These are phyloP conservation scores for Embidobia sp. DNA, from an alignment of 2,888 invertebrate species.

Conservation along the genomic window DNA sequence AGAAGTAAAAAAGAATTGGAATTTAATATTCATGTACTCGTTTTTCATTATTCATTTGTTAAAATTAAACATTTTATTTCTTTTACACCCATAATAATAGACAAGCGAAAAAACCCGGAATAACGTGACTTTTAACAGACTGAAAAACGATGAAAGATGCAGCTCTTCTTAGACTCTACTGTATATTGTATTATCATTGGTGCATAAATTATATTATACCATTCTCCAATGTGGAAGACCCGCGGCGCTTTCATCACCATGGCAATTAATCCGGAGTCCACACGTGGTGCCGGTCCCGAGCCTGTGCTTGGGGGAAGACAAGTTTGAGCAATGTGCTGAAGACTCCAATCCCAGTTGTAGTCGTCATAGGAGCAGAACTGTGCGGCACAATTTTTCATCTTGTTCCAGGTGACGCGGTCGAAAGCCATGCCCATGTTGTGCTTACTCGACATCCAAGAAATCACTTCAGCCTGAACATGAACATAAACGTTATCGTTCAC, in stretches of 20 bases:
- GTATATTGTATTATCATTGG: too few relatives aligned
- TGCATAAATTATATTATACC: too few relatives aligned
- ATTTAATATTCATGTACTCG: too few relatives aligned
- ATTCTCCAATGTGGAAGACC: slow-evolving; percentile 99
- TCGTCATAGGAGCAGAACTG: slow-evolving; percentile 98
- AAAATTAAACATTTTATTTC: too few relatives aligned
- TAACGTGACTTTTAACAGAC: too few relatives aligned
- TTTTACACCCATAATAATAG: too few relatives aligned
- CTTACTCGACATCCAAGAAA: slow-evolving; percentile 97
- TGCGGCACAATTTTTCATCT: slow-evolving; percentile 89
- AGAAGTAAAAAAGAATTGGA: too few relatives aligned
- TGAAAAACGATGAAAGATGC: too few relatives aligned
- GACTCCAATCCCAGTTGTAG: slow-evolving; percentile 99
- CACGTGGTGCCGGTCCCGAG: slow-evolving; percentile 74
- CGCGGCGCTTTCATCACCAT: slow-evolving; percentile 96
- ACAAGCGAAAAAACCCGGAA: too few relatives aligned
- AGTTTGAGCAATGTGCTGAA: slow-evolving; percentile 94
- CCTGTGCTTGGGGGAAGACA: slow-evolving; percentile 86
- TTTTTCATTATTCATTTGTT: too few relatives aligned
- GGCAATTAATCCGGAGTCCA: slow-evolving; percentile 86
- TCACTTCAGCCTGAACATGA: slow-evolving; percentile 91
- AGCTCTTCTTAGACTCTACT: too few relatives aligned
- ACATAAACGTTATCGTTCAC: too few relatives aligned
- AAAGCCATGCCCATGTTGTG: slow-evolving; percentile 99
- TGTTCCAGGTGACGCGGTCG: slow-evolving; percentile 92